These are phyloP conservation scores for Perca flavescens DNA, from an alignment of 2,113 vertebrate genomes.

Conservation along the genomic window DNA sequence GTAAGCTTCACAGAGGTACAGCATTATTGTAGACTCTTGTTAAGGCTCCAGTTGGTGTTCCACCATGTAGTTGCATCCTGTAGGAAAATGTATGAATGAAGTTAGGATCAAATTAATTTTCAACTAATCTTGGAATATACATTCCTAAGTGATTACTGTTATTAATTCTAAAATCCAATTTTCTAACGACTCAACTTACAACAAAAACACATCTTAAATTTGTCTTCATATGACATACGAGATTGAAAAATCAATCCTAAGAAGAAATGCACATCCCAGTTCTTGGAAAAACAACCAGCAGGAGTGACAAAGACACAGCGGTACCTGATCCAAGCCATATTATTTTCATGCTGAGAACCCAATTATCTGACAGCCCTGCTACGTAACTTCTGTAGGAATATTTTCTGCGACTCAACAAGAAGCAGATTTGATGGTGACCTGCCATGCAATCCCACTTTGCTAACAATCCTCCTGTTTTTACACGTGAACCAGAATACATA, in stretches of 20 bases:
- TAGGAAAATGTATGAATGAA: background rate
- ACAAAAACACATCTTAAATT: no score
- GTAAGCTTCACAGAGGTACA: background rate
- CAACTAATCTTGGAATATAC: background rate
- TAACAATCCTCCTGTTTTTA: slow-evolving; percentile 24
- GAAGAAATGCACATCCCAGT: background rate
- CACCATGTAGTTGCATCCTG: background rate
- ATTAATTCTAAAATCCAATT: background rate
- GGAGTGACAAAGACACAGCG: slow-evolving; percentile 8
- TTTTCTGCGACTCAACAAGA: slow-evolving; percentile 19
- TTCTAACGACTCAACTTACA: background rate
- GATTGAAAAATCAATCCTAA: background rate
- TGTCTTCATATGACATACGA: background rate
- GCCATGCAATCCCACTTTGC: slow-evolving; percentile 5
- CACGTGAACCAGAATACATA: slow-evolving; percentile 5
- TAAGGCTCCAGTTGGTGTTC: background rate
- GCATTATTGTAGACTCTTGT: background rate
- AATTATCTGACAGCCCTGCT: slow-evolving; percentile 45
- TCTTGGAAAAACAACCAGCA: slow-evolving; percentile 1
- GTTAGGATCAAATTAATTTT: background rate
- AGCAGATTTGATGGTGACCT: slow-evolving; percentile 24
- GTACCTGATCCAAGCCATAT: slow-evolving; percentile 24
- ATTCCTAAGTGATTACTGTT: background rate
- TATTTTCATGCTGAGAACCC: slow-evolving; percentile 60
- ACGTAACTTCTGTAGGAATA: background rate